Base-by-base conservation (phyloP, 2,113 vertebrate species). In the Pampusana beccarii region DNA sequence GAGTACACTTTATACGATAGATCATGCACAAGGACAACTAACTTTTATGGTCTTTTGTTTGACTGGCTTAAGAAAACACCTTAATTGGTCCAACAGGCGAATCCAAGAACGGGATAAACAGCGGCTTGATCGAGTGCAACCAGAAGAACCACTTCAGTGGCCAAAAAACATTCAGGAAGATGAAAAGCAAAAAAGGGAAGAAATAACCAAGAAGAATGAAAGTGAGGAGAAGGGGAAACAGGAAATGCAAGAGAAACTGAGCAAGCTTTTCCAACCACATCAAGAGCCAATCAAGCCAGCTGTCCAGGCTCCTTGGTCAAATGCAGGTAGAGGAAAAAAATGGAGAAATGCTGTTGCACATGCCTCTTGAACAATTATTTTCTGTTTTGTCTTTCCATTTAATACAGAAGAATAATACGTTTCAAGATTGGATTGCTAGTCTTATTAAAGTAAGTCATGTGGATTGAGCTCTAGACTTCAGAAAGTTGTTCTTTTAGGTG, bases 221-320 rank as follows among this genome's bases (percentile, higher is more conserved):
- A 72, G 75, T 3, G 98, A 98, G 62, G 98, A 98, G 2, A 98
- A 97, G 79, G 96, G 97, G 90, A 98, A 97, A 9, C 98, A 97
- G 31, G 99, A 99, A 40, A 90, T 98, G 70, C 99, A 99, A 64
- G 99, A 99, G 48, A 99, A 98, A 96, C 96, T 99, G 58, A 98
- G 95, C 92, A 99, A 99, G 88, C 98, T 99, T 93, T 99, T 99
- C 95, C 98, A 98, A 57, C 98, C 98, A 33, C 98, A 98, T 10
- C 90, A 98, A 7, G 99, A 99, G 8, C 94, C 95, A 4, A 20
- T 28, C 33, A 99, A 98, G 82, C 98, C 97, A 4, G 96, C 95
- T 40, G 77, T 96, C 48, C 98, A 98, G 29, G 95, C 98, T 7
- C 97, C 99, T 36, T 99, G 99, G 99, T 97, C 98, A 23, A 98